Evolutionary conservation across 2,113 vertebrate species (phyloP), one percentile per base, ranked within the genome.

Genomic region (Peucedramus taeniatus): DNA sequence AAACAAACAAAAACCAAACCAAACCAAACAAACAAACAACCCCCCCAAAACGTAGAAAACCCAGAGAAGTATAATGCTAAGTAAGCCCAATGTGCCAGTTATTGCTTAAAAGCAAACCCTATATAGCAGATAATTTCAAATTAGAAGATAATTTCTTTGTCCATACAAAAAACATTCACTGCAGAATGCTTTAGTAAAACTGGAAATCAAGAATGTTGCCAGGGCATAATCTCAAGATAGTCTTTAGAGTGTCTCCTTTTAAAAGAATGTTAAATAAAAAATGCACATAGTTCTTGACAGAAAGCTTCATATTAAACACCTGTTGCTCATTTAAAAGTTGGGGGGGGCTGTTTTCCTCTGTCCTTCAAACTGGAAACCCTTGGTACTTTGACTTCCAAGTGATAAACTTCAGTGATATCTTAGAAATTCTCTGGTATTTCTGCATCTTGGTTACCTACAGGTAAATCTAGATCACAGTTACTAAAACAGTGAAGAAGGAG

Each of bases 321-420:
- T 37, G 50, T 31, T 53, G 22, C 7, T 57, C 24, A 65, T 27
- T 11, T 74, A 47, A 53, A 69, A 57, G 3, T 7, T 15, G 15
- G 5, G 10, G 2, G 3, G 2, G 2, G 1, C 8, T 56, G 31
- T 5, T 3, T 12, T 65, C 44, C 3, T 74, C 12, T 19, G 9
- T 61, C 31, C 14, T 45, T 78, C 22, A 70, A 30, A 77, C 31
- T 64, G 27, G 28, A 10, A 76, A 63, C 6, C 13, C 30, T 7
- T 13, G 5, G 31, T 30, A 53, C 17, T 69, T 54, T n/a, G 35
- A 42, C 21, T 64, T 90, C 15, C 10, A 49, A 92, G 4, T 30
- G 33, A 77, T 47, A 81, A 93, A n/a, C 19, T 51, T 51, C 45
- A 69, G 9, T 15, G 37, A 8, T 27, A 47, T 9, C 23, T 40